Evolutionary conservation across 30 jellyfish, hydroid and myxozoan genomes (phyloP).

Genomic region (Aurelia sp.): DNA sequence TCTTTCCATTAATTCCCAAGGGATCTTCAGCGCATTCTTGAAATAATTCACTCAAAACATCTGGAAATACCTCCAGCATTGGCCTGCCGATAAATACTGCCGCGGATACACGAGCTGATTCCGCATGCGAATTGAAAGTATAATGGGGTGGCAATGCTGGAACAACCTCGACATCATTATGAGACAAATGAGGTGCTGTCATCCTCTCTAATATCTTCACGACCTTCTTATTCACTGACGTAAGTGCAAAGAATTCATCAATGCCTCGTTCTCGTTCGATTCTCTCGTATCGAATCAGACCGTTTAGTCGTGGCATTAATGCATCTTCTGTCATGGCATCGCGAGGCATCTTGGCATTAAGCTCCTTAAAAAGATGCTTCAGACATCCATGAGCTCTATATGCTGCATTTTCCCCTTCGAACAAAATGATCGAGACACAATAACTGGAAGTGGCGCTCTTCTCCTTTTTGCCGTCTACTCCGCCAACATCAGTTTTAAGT

Average conservation of each 20-base stretch:
- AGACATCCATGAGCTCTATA: slow-evolving; percentile 48
- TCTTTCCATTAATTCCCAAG: slow-evolving; percentile 13
- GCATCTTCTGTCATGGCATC: slow-evolving; percentile 57
- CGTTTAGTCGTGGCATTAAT: slow-evolving; percentile 28
- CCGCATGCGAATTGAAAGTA: slow-evolving; percentile 17
- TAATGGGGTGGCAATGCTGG: slow-evolving; percentile 35
- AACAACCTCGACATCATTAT: slow-evolving; percentile 48
- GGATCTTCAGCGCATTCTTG: slow-evolving; percentile 62
- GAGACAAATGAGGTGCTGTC: slow-evolving; percentile 57
- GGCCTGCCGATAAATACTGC: slow-evolving; percentile 54
- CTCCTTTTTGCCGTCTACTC: neutral
- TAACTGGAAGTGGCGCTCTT: slow-evolving; percentile 13
- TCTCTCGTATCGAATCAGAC: slow-evolving; percentile 19
- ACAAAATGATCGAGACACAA: slow-evolving; percentile 52
- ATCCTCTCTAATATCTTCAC: slow-evolving; percentile 42
- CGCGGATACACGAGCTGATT: slow-evolving; percentile 27
- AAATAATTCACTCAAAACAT: slow-evolving; percentile 18
- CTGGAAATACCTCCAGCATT: slow-evolving; percentile 46
- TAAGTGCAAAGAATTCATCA: slow-evolving; percentile 55
- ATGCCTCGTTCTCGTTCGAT: slow-evolving; percentile 30
- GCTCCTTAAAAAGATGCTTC: slow-evolving; percentile 18
- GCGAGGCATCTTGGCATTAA: slow-evolving; percentile 36
- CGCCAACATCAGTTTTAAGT: neutral
- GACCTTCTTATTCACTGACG: slow-evolving; percentile 25
- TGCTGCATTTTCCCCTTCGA: slow-evolving; percentile 73